A percentile compares a stretch with the other conserved stretches of the same genome.
phyloP scores from a whole-genome alignment of 1,140 invertebrate genomes.

The Olivierus martensii region DNA sequence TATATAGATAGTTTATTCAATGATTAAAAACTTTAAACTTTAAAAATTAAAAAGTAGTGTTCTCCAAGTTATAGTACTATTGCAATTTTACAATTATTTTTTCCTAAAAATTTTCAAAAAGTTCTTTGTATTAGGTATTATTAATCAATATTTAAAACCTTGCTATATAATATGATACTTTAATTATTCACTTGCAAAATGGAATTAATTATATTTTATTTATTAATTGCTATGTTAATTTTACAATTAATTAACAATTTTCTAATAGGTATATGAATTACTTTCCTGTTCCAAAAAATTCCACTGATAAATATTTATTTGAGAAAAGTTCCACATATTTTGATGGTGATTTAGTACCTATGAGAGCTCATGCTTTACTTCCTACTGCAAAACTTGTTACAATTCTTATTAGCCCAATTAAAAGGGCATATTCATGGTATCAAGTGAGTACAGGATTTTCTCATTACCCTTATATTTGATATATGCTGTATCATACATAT shows the following conservation, averaged over 20 bases:
- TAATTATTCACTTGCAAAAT: too few species aligned
- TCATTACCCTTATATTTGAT: neutral
- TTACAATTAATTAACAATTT: neutral
- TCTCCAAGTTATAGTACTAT: too few species aligned
- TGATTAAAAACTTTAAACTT: too few species aligned
- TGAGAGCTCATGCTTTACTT: slow-evolving; percentile 70
- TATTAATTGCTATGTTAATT: too few species aligned
- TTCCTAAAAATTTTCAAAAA: too few species aligned
- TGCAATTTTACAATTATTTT: too few species aligned
- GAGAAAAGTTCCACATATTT: slow-evolving; percentile 99
- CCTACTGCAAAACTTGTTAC: slow-evolving; percentile 83
- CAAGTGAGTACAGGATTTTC: slow-evolving; percentile 31
- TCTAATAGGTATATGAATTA: slow-evolving; percentile 65
- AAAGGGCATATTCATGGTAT: slow-evolving; percentile 97
- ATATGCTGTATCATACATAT: neutral
- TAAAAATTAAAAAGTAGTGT: too few species aligned
- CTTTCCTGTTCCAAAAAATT: slow-evolving; percentile 64
- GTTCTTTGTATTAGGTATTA: too few species aligned
- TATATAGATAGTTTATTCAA: too few species aligned
- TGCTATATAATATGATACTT: too few species aligned
- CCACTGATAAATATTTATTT: slow-evolving; percentile 56
- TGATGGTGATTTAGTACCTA: slow-evolving; percentile 84
- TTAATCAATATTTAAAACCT: too few species aligned
- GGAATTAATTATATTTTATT: too few species aligned
- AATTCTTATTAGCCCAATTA: slow-evolving; percentile 86